Evolutionary conservation across 2,888 invertebrate species (phyloP), one percentile per base, ranked within the genome.

Genomic region (Cantharis nigra): DNA sequence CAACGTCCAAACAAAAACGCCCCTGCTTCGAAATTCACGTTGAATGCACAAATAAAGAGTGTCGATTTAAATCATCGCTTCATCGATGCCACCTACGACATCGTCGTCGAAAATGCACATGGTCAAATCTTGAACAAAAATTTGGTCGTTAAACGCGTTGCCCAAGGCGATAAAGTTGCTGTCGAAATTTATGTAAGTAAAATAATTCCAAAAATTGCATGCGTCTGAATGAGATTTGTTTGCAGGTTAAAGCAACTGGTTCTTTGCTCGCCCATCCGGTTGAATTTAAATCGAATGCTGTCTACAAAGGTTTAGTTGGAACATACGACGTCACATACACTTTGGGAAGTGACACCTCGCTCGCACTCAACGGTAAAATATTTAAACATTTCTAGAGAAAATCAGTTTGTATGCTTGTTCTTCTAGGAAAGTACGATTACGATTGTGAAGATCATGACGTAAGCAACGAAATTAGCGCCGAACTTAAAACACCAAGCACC

Each of bases 401-500:
- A 81, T 26, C 30, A 87, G 9, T 64, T 18, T 7, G 11, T 18
- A 10, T 7, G 7, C 82, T 4, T 18, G 20, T n/a, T n/a, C 28
- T 74, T 75, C 72, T n/a, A 70, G 92, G 91, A 9, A 88, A 89
- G 13, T 88, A 85, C 69, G 87, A 90, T 69, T 49, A 87, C 1
- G 86, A 86, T 18, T 74, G 86, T 14, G 82, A 87, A 0, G 87
- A 87, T 3, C 87, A 85, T 81, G 91, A 92, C 33, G 85, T 86
- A 28, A 84, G 88, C 3, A 89, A 90, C n/a, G 91, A 92, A 28
- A 78, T 88, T 63, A 86, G 88, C 0, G 18, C 91, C 0, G 89
- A 90, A 4, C 9, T 93, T 0, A 89, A 90, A 18, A 85, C 92
- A 20, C 92, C 93, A 0, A 89, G 90, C 72, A 91, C 92, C 1